Evolutionary conservation across 2,113 vertebrate species (phyloP).

Genomic region (Tauraco erythrolophus): DNA sequence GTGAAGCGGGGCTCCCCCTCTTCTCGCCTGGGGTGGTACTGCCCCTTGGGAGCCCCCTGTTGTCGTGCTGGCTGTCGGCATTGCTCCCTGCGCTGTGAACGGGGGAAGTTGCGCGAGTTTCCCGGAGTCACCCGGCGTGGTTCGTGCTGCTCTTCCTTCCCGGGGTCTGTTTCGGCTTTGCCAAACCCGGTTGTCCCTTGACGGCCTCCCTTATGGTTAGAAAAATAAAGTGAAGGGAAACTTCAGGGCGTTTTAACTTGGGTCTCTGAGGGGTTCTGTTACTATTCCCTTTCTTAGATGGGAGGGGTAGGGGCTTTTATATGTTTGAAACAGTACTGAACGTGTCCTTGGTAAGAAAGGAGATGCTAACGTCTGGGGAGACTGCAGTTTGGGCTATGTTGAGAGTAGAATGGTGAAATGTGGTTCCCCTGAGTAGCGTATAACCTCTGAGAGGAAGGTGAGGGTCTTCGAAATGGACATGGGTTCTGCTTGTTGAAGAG

Average conservation of each 20-base stretch:
- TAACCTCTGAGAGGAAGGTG: neutral
- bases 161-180: rapidly evolving
- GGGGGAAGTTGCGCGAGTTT: rapidly evolving
- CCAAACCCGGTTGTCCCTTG: rapidly evolving
- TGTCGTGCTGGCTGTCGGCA: too few species aligned
- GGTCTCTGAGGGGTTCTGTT: neutral
- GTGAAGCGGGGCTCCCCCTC: rapidly evolving
- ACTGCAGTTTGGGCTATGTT: rapidly evolving
- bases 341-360: rapidly evolving
- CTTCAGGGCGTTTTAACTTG: neutral
- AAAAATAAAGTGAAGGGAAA: neutral
- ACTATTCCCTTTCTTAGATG: rapidly evolving
- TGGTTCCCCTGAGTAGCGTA: neutral
- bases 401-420: neutral
- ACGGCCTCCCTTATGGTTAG: neutral
- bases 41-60: rapidly evolving
- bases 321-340: rapidly evolving
- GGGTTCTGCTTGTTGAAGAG: neutral
- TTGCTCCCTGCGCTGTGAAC: rapidly evolving
- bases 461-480: neutral
- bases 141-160: neutral
- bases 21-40: rapidly evolving
- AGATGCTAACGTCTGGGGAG: rapidly evolving
- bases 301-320: rapidly evolving
- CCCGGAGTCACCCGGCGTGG: rapidly evolving